Conservation (phyloP, 2,113 vertebrate genomes). For the Poeciliopsis occidentalis region DNA sequence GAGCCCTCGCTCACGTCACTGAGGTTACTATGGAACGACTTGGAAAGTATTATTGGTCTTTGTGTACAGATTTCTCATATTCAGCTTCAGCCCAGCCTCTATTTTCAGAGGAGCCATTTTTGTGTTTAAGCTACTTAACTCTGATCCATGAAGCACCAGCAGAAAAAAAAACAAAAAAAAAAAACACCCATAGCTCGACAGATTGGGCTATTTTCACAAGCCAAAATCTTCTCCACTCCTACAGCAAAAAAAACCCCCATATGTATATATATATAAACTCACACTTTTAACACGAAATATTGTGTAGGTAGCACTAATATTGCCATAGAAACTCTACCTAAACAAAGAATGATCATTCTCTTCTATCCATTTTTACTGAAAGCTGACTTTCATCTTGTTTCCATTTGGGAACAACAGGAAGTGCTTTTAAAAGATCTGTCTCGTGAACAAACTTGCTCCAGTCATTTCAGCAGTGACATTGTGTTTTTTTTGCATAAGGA, state of each 20-base stretch:
- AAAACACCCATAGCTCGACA: background rate
- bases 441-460: too few species aligned
- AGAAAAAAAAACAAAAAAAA: background rate
- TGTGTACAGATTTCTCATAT: background rate
- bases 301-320: background rate
- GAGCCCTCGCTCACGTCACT: too few species aligned
- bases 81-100: background rate
- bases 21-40: background rate
- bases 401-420: too few species aligned
- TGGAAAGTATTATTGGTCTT: too few species aligned
- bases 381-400: background rate
- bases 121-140: background rate
- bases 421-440: too few species aligned
- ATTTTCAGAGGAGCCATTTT: background rate
- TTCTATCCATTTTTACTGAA: background rate
- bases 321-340: background rate
- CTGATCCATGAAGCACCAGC: too few species aligned
- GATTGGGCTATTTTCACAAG: background rate
- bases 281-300: background rate
- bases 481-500: too few species aligned
- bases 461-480: too few species aligned
- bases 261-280: too few species aligned
- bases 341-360: background rate
- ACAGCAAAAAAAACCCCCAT: too few species aligned
- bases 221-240: background rate